These are phyloP conservation scores for Tachystola acroxantha DNA, from an alignment of 2,888 invertebrate genomes.

Conservation along the genomic window DNA sequence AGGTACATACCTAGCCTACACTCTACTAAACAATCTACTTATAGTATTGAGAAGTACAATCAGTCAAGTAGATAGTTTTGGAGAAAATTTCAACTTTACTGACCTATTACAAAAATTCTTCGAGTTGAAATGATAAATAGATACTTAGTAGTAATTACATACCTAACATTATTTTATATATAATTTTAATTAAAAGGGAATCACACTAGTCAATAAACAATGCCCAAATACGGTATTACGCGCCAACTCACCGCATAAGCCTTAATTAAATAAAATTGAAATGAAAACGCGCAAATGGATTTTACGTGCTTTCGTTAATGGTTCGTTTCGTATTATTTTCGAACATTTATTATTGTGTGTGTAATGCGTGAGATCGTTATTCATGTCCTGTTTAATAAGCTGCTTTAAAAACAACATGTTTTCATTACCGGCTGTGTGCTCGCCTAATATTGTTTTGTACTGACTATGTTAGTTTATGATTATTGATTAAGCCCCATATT, in stretches of 20 bases:
- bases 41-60: no score
- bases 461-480: slow-evolving; percentile 10
- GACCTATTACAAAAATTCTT: no score
- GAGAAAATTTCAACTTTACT: no score
- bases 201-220: slow-evolving; percentile 30
- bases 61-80: no score
- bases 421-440: slow-evolving; percentile 48
- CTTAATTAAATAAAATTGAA: slow-evolving; percentile 78
- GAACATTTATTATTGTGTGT: slow-evolving; percentile 64
- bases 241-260: slow-evolving; percentile 52
- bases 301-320: slow-evolving; percentile 76
- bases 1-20: no score
- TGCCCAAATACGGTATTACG: slow-evolving; percentile 39
- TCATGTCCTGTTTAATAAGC: slow-evolving; percentile 72
- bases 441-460: slow-evolving; percentile 13
- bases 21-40: no score
- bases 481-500: no score
- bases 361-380: slow-evolving; percentile 64
- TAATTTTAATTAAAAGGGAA: slow-evolving; percentile 12
- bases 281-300: slow-evolving; percentile 74
- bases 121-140: no score
- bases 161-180: no score
- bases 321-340: slow-evolving; percentile 70
- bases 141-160: no score
- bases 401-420: slow-evolving; percentile 74